Evolutionary conservation across 2,888 invertebrate genomes (phyloP).

Genomic region (Hypena proboscidalis): DNA sequence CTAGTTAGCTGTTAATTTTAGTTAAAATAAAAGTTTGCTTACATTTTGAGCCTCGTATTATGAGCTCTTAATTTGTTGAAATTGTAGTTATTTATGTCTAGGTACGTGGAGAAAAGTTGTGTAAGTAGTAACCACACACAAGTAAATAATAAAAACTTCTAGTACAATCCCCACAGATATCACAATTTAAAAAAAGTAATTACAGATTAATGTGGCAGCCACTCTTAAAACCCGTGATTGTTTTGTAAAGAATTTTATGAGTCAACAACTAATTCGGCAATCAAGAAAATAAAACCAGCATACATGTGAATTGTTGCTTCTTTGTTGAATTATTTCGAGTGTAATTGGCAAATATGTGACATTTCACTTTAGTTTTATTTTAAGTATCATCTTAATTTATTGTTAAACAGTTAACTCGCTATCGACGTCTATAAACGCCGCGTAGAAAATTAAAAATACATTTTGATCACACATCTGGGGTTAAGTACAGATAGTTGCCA

Average conservation of each 20-base stretch:
- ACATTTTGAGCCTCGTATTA: too few relatives aligned
- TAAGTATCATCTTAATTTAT: constrained; percentile 3
- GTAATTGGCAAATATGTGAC: constrained; percentile 10
- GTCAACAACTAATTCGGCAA: constrained; percentile 1
- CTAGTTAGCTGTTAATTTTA: background rate
- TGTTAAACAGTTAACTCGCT: background rate
- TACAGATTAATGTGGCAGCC: background rate
- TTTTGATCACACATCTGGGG: background rate
- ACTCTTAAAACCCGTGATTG: background rate
- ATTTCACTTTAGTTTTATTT: constrained; percentile 6
- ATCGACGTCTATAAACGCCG: background rate
- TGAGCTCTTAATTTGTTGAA: too few relatives aligned
- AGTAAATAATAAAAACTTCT: background rate
- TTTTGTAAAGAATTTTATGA: constrained; percentile 3
- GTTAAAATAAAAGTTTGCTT: too few relatives aligned
- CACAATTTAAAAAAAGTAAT: background rate
- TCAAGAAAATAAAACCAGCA: constrained; percentile 1
- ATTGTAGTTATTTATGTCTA: too few relatives aligned
- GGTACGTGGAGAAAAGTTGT: too few relatives aligned
- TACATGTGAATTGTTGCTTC: constrained; percentile 5
- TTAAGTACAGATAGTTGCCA: too few relatives aligned
- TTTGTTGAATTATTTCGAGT: constrained; percentile 16
- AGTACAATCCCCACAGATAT: background rate
- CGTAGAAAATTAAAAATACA: background rate
- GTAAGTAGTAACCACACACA: constrained; percentile 3